Evolutionary conservation across 1,140 invertebrate species (phyloP), one percentile per base, ranked within the genome.

Genomic region (Microplitis demolitor): DNA sequence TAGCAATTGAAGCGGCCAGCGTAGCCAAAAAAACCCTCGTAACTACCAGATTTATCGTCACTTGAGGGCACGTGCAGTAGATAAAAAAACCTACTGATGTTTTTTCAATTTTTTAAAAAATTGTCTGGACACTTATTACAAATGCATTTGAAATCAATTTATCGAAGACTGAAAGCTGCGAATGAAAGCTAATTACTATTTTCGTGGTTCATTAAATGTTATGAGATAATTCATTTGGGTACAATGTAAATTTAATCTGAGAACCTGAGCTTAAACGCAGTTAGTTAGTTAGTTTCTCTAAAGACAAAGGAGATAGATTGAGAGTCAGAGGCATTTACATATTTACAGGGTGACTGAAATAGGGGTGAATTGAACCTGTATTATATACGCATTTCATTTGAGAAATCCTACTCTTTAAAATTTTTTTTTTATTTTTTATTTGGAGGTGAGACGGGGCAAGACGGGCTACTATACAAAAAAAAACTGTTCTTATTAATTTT

Each of bases 181-280:
- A 58, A 24, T 58, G 3, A 58, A 24, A 11, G n/a, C 4, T 50
- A 50, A 8, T 66, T 16, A 24, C 45, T 37, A 35, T 53, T 72
- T 66, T 54, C 51, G 31, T 39, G 51, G 70, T 45, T 66, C 62
- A 72, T 72, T 66, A 72, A 83, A 45, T 81, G 82, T 84, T 80
- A 84, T 79, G 76, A 72, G 76, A 78, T 81, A 81, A 78, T 80
- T 78, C 80, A 77, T 82, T 84, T 83, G 78, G 78, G 76, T 76
- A 78, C 39, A 76, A 74, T 76, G 78, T 80, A 83, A 84, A 84
- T 84, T 84, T 79, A 84, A 84, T 83, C 78, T 74, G 76, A 82
- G 81, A 78, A 78, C 77, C 74, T 77, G 78, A 76, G 75, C 67
- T 78, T 61, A 67, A 63, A 71, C 37, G 6, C 66, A 45, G 66